phyloP scores from a whole-genome alignment of 2,888 invertebrate genomes.

The Mythimna lalbum region DNA sequence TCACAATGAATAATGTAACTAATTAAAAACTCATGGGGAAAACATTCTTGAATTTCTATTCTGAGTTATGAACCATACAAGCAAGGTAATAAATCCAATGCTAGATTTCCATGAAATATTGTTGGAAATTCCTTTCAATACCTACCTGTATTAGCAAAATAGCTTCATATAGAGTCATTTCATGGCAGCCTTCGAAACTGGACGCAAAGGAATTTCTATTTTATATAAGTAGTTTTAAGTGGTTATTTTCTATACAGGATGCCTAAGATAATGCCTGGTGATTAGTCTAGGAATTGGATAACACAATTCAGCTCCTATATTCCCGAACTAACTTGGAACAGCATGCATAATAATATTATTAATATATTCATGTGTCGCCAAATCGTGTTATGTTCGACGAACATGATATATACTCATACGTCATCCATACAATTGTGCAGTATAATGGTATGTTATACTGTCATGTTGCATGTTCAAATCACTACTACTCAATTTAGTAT shows the following conservation, averaged over 20 bases:
- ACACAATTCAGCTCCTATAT: neutral
- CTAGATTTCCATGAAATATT: conserved; percentile 10
- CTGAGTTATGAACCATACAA: conserved; percentile 21
- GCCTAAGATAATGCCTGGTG: neutral
- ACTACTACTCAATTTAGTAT: conserved; percentile 48
- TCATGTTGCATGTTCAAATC: conserved; percentile 38
- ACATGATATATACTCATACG: conserved; percentile 6
- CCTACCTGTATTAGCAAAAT: neutral
- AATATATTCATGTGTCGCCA: conserved; percentile 32
- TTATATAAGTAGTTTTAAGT: neutral
- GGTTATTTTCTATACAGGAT: neutral
- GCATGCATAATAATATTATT: conserved; percentile 12
- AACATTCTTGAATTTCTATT: neutral
- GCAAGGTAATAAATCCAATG: conserved; percentile 1
- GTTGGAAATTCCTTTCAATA: neutral
- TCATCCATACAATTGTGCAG: conserved; percentile 7
- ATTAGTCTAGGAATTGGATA: neutral
- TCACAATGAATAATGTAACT: neutral
- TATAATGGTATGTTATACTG: conserved; percentile 9
- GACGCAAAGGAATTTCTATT: neutral
- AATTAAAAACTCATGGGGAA: conserved; percentile 3
- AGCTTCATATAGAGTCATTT: neutral
- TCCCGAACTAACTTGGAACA: neutral
- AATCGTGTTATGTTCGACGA: conserved; percentile 35
- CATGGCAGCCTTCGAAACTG: neutral